Percentiles rank a stretch among this genome's conserved stretches.
phyloP scores from a whole-genome alignment of 2,888 invertebrate genomes.

The Zygaena filipendulae region DNA sequence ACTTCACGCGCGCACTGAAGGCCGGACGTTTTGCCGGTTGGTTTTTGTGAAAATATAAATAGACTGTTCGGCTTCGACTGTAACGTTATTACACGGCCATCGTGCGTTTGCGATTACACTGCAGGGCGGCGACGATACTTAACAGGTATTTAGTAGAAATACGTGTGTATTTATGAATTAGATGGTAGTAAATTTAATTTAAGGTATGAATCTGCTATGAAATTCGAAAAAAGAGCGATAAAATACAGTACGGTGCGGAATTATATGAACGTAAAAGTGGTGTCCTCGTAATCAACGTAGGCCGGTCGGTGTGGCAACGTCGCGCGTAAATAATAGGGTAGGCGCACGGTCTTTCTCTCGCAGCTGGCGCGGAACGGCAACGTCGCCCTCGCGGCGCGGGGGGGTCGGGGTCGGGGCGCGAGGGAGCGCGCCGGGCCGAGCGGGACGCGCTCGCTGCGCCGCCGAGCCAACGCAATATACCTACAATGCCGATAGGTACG shows the following conservation, averaged over 20 bases:
- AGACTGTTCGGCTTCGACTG: constrained; percentile 18
- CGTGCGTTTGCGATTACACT: too few relatives aligned
- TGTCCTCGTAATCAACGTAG: constrained; percentile 70
- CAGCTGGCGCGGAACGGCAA: constrained; percentile 65
- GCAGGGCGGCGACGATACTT: too few relatives aligned
- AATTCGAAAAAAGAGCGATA: too few relatives aligned
- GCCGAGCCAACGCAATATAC: constrained; percentile 47
- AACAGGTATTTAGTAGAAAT: too few relatives aligned
- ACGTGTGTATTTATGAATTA: too few relatives aligned
- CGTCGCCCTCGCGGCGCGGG: constrained; percentile 44
- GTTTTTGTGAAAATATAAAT: constrained; percentile 31
- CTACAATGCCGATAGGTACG: constrained; percentile 41
- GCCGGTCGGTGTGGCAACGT: constrained; percentile 59
- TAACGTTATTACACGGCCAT: constrained; percentile 13
- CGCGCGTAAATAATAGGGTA: constrained; percentile 70
- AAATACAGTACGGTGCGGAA: constrained; percentile 44
- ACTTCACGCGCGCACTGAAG: constrained; percentile 54
- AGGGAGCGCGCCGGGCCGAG: constrained; percentile 31
- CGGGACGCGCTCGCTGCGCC: constrained; percentile 11
- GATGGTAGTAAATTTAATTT: too few relatives aligned
- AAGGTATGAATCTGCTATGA: too few relatives aligned
- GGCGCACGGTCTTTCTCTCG: constrained; percentile 65
- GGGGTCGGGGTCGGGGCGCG: constrained; percentile 35
- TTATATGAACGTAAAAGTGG: constrained; percentile 66
- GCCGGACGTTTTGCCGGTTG: constrained; percentile 48